These are phyloP conservation scores for Ctenochaetus hawaiiensis DNA, from an alignment of 2,797 vertebrate genomes.

Conservation along the genomic window DNA sequence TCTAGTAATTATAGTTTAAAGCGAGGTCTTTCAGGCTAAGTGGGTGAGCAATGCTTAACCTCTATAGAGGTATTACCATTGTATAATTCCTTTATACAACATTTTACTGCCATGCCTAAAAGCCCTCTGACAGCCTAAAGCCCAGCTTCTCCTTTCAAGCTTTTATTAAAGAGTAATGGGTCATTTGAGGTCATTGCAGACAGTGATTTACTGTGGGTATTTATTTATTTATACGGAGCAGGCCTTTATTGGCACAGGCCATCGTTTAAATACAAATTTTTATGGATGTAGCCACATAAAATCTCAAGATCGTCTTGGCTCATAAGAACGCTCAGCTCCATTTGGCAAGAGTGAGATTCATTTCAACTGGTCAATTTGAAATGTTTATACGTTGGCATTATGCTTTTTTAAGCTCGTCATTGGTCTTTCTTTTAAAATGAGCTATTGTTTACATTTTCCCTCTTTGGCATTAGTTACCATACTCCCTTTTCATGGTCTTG, in stretches of 20 bases:
- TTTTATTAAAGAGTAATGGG: constrained; percentile 64
- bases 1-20: constrained; percentile 46
- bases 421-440: constrained; percentile 40
- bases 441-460: constrained; percentile 63
- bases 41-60: constrained; percentile 24
- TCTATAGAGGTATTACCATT: constrained; percentile 22
- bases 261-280: constrained; percentile 56
- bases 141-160: constrained; percentile 35
- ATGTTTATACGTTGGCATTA: constrained; percentile 55
- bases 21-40: constrained; percentile 23
- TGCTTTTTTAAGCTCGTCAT: constrained; percentile 51
- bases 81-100: constrained; percentile 39
- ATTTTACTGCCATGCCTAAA: constrained; percentile 54
- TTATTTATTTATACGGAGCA: constrained; percentile 65
- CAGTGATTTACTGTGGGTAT: constrained; percentile 66
- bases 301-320: constrained; percentile 53
- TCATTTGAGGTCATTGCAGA: constrained; percentile 66
- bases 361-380: constrained; percentile 42
- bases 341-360: constrained; percentile 55
- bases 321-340: constrained; percentile 51
- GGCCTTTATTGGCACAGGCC: constrained; percentile 70
- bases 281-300: constrained; percentile 58
- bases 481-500: constrained; percentile 66
- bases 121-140: constrained; percentile 51
- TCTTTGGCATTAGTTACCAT: constrained; percentile 54